Conservation (phyloP, 2,797 vertebrate species). For the Phoeniculus purpureus region DNA sequence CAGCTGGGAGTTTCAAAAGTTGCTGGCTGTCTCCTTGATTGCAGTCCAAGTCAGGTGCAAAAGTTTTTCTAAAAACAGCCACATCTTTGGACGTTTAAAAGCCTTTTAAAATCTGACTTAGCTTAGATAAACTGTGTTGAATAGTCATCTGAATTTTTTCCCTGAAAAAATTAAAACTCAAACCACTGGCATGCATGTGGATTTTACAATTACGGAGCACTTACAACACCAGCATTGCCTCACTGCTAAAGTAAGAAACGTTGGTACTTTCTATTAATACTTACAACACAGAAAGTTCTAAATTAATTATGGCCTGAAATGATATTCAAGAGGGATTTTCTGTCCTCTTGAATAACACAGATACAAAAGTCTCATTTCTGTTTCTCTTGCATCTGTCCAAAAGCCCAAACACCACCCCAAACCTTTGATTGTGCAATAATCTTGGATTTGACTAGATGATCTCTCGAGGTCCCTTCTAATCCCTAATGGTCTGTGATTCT, state of each 20-base stretch:
- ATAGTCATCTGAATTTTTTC: background rate
- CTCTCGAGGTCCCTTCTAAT: too few species aligned
- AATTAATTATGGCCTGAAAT: background rate
- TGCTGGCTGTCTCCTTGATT: slow-evolving; percentile 41
- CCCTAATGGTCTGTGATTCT: too few species aligned
- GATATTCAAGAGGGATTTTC: background rate
- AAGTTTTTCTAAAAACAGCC: background rate
- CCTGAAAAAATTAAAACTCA: background rate
- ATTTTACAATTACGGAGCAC: background rate
- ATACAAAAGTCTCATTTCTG: background rate
- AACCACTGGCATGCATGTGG: background rate
- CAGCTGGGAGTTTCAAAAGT: slow-evolving; percentile 50
- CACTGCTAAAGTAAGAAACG: background rate
- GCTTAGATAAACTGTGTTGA: slow-evolving; percentile 15
- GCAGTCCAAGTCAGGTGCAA: slow-evolving; percentile 47
- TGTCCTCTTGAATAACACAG: background rate
- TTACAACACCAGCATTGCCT: background rate
- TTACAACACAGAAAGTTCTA: background rate
- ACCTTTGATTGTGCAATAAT: background rate
- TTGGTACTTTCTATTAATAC: background rate
- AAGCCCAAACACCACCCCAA: background rate
- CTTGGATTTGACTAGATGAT: too few species aligned
- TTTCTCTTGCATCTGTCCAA: background rate
- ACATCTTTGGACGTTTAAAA: background rate
- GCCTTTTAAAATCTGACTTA: background rate